phyloP scores from a whole-genome alignment of 2,888 invertebrate genomes.

The Dorcus parallelipipedus region DNA sequence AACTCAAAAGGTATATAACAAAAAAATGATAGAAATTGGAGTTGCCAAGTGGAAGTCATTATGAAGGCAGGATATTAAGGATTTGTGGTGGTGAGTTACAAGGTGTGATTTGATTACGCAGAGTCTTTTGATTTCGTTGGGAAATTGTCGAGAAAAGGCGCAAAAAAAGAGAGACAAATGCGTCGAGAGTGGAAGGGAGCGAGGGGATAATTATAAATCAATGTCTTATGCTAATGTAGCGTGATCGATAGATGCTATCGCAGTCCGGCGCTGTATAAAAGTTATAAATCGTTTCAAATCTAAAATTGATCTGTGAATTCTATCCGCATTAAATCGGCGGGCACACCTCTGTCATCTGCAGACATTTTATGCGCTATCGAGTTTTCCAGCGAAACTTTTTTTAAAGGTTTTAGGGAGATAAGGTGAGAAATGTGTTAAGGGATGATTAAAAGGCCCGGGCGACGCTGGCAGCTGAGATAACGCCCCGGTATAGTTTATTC shows the following conservation, averaged over 20 bases:
- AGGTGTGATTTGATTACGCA: no score
- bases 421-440: conserved; percentile 47
- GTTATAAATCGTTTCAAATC: conserved; percentile 51
- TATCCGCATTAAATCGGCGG: conserved; percentile 46
- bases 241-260: conserved; percentile 49
- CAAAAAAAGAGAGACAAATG: not conserved
- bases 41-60: no score
- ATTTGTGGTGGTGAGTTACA: no score
- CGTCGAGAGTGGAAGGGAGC: conserved; percentile 5
- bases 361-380: conserved; percentile 32
- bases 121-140: no score
- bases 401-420: conserved; percentile 29
- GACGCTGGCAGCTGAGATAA: conserved; percentile 44
- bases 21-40: no score
- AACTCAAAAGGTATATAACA: no score
- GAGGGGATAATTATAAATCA: conserved; percentile 49
- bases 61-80: no score
- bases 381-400: conserved; percentile 29
- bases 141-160: no score
- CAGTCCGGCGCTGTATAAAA: conserved; percentile 40
- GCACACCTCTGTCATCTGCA: conserved; percentile 45
- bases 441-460: conserved; percentile 48
- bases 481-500: conserved; percentile 36
- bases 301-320: conserved; percentile 50
- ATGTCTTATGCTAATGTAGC: conserved; percentile 50